These are phyloP conservation scores for Calliopsis andreniformis DNA, from an alignment of 1,140 invertebrate genomes.

Conservation along the genomic window DNA sequence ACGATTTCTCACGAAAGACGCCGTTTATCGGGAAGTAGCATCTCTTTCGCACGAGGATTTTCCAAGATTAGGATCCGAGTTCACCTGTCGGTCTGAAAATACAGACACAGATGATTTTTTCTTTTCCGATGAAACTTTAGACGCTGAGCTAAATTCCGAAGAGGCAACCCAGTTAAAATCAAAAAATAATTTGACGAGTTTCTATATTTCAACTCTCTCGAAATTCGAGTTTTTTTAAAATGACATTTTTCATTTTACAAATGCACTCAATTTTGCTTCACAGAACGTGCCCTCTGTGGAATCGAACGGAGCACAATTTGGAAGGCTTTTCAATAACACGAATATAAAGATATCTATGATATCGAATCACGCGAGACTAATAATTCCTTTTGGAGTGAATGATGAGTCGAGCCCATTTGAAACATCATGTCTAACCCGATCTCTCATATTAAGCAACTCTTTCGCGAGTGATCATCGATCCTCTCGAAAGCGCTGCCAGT, in stretches of 20 bases:
- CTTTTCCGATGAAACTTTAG: not conserved
- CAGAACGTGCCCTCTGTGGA: too few species aligned
- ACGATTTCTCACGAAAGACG: slow-evolving; percentile 54
- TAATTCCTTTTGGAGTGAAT: slow-evolving; percentile 19
- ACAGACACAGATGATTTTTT: not conserved
- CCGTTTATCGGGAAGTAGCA: slow-evolving; percentile 51
- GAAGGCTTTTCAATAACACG: not conserved
- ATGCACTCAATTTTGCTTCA: too few species aligned
- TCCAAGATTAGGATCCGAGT: slow-evolving; percentile 59
- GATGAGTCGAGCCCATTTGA: slow-evolving; percentile 18
- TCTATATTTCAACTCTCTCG: too few species aligned
- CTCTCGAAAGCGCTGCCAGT: slow-evolving; percentile 18
- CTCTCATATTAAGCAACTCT: slow-evolving; percentile 39
- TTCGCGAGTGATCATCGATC: slow-evolving; percentile 22
- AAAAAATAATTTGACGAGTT: too few species aligned
- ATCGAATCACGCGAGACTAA: slow-evolving; percentile 24
- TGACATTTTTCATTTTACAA: too few species aligned
- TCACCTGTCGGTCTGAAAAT: slow-evolving; percentile 13
- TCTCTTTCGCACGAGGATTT: slow-evolving; percentile 69
- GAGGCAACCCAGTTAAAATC: too few species aligned
- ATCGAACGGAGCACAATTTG: too few species aligned
- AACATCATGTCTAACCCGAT: slow-evolving; percentile 17
- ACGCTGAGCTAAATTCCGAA: too few species aligned
- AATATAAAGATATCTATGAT: slow-evolving; percentile 3
- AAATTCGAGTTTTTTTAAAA: too few species aligned